Percentiles rank a stretch among this genome's conserved stretches.
Conservation (phyloP, 2,113 vertebrate species). For the Ovibos moschatus region DNA sequence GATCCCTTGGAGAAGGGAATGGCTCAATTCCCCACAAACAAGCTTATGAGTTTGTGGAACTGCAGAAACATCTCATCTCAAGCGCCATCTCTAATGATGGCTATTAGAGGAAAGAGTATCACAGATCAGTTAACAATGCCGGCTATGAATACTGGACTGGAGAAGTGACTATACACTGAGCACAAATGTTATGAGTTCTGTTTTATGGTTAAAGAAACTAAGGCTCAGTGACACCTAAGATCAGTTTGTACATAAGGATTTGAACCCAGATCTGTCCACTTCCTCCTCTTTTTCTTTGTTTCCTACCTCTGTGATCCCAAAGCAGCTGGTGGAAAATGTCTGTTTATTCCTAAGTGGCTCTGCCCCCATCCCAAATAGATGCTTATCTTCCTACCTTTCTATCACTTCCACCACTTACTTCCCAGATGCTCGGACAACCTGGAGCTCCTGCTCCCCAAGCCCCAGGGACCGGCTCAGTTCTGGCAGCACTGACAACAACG, state of each 20-base stretch:
- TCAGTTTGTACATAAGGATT: background rate
- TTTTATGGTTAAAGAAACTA: background rate
- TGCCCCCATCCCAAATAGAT: background rate
- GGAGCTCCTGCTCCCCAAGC: conserved; percentile 65
- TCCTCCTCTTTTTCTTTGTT: background rate
- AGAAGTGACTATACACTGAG: background rate
- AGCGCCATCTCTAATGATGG: background rate
- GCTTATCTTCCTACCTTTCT: background rate
- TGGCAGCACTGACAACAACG: conserved; percentile 70
- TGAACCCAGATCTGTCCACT: background rate
- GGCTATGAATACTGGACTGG: background rate
- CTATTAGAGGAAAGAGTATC: background rate
- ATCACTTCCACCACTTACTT: conserved; percentile 69
- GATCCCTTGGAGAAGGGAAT: background rate
- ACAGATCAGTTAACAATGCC: background rate
- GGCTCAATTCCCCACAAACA: background rate
- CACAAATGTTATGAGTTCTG: background rate
- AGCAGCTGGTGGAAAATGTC: background rate
- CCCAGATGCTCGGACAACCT: conserved; percentile 78
- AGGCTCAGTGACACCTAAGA: background rate
- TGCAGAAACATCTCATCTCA: background rate
- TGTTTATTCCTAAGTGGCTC: background rate
- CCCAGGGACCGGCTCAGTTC: conserved; percentile 74
- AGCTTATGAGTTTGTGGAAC: background rate
- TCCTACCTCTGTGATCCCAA: background rate